Evolutionary conservation across 2,113 vertebrate species (phyloP).

Genomic region (Pelobates fuscus): DNA sequence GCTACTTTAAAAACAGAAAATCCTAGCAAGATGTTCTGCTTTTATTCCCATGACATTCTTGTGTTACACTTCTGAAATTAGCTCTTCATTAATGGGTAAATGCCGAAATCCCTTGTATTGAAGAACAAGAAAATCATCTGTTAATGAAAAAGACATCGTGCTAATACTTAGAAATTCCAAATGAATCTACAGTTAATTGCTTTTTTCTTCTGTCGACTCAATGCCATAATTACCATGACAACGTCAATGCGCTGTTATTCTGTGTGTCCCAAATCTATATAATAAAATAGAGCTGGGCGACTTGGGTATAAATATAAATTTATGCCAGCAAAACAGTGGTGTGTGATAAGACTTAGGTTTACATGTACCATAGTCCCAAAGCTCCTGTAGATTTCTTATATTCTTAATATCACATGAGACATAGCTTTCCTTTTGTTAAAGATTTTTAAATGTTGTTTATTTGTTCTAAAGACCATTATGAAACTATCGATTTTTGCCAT

Average conservation of each 20-base stretch:
- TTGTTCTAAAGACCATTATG: conserved; percentile 12
- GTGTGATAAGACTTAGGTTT: conserved; percentile 12
- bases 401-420: conserved; percentile 5
- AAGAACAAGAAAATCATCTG: not conserved
- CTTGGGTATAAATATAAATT: not conserved
- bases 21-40: too few relatives aligned
- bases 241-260: conserved; percentile 10
- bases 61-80: too few relatives aligned
- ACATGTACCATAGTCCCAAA: not conserved
- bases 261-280: not conserved
- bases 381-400: not conserved
- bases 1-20: too few relatives aligned
- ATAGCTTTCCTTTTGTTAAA: conserved; percentile 6
- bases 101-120: not conserved
- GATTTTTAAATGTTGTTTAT: conserved; percentile 24
- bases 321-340: conserved; percentile 13
- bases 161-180: conserved; percentile 1
- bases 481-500: conserved; percentile 28
- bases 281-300: not conserved
- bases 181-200: not conserved
- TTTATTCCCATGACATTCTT: too few relatives aligned
- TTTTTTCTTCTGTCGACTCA: not conserved
- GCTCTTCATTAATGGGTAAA: too few relatives aligned
- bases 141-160: not conserved
- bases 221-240: conserved; percentile 29